phyloP scores from a whole-genome alignment of 2,888 invertebrate species.

The Monochamus alternatus region DNA sequence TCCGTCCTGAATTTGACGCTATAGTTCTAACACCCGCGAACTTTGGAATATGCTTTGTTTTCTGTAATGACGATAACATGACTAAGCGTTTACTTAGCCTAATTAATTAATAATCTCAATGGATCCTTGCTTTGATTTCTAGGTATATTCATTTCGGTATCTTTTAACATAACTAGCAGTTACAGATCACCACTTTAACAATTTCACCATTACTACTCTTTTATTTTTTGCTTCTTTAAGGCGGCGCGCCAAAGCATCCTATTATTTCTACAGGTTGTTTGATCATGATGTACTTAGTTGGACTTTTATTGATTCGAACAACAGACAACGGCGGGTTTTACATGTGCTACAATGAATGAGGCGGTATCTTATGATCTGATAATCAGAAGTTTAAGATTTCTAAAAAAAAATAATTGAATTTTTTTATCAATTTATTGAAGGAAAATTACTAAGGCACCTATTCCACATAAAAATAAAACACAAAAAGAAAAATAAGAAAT shows the following conservation, averaged over 20 bases:
- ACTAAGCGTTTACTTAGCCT: not conserved
- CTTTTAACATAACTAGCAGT: not conserved
- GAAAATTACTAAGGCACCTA: no score
- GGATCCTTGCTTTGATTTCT: not conserved
- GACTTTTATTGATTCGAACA: not conserved
- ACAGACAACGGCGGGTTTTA: not conserved
- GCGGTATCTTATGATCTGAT: not conserved
- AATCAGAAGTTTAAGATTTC: not conserved
- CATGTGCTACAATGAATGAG: not conserved
- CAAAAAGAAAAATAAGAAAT: no score
- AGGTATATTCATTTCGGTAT: not conserved
- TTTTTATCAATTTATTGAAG: no score
- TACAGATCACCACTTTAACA: not conserved
- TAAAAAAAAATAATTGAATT: not conserved
- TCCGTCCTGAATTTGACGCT: conserved; percentile 21
- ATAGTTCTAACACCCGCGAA: not conserved
- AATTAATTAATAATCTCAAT: not conserved
- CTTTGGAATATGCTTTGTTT: conserved; percentile 5
- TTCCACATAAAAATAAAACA: no score
- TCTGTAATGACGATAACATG: conserved; percentile 2
- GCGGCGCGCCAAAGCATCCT: not conserved
- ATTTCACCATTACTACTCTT: not conserved
- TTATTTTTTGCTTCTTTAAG: not conserved
- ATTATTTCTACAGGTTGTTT: not conserved
- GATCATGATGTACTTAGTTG: not conserved